Conservation (phyloP, 2,113 vertebrate species). For the Psilopsiagon aurifrons region DNA sequence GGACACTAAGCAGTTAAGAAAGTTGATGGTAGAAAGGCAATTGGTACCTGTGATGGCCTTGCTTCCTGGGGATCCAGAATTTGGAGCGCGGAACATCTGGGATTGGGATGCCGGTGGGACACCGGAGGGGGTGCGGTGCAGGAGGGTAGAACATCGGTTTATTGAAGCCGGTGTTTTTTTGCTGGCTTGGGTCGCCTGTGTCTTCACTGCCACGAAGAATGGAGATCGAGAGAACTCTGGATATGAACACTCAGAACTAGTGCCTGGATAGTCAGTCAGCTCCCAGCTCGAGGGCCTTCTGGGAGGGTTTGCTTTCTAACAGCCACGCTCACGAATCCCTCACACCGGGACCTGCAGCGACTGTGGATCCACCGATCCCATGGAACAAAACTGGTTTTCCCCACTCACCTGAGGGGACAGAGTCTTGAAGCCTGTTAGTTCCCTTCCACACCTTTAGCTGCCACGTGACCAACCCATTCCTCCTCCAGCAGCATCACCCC, state of each 20-base stretch:
- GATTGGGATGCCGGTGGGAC: constrained; percentile 72
- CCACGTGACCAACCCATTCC: background rate
- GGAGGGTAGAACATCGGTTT: constrained; percentile 74
- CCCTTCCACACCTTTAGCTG: background rate
- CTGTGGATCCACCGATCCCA: background rate
- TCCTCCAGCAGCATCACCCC: background rate
- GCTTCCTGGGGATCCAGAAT: constrained; percentile 77
- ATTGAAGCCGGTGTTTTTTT: constrained; percentile 77
- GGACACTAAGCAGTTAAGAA: background rate
- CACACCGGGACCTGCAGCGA: background rate
- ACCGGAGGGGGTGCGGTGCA: constrained; percentile 69
- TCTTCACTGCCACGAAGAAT: constrained; percentile 83
- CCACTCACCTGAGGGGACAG: background rate
- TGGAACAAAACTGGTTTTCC: background rate
- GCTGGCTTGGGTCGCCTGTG: constrained; percentile 76
- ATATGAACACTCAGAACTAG: constrained; percentile 79
- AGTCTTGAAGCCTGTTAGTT: background rate
- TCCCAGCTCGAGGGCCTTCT: constrained; percentile 63
- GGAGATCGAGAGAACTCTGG: constrained; percentile 82
- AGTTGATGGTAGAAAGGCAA: background rate
- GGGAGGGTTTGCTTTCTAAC: constrained; percentile 50
- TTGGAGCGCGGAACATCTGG: constrained; percentile 80
- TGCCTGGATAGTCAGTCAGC: constrained; percentile 69
- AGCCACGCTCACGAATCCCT: background rate
- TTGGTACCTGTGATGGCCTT: constrained; percentile 82